Base-by-base conservation (phyloP, 2,888 invertebrate species). In the Hemicrepidius hirtus region DNA sequence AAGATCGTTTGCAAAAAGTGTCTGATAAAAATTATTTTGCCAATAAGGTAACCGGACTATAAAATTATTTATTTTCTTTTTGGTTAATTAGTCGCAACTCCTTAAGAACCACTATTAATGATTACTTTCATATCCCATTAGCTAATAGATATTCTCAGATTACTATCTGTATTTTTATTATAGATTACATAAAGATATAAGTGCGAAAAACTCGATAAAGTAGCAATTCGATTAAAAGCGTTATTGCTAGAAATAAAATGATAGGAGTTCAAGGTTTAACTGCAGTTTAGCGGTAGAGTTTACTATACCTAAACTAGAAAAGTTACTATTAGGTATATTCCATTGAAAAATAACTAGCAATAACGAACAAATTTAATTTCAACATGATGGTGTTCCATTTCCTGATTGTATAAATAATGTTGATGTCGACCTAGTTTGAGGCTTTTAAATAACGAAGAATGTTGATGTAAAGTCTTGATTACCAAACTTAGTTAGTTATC, bases 221-320 rank as follows among this genome's bases (percentile, higher is more conserved):
- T n/a, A 46, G 13, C 12, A 32, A 53, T 53, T 28, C 28, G 28
- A 53, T 53, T 28, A 53, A 21, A 53, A 5, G 24, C 32, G 53
- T 28, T 53, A 53, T 53, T 28, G 53, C 53, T 32, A 6, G n/a
- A 28, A 53, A 12, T 24, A n/a, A 18, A 24, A 3, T 50, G 7
- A 4, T 10, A 5, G 24, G 13, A 49, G 50, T 28, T 53, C 53
- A 53, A 53, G 53, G 53, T 5, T 53, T 53, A 32, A 9, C n/a
- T 53, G 24, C 28, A 53, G 3, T 21, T 18, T 5, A 18, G 4
- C 9, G 3, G 1, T 1, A 9, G 20, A 3, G 18, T 46, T 46
- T 46, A 20, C 20, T 13, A 18, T 18, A 1, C 7, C 18, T 46
- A 32, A 32, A 32, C 7, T 6, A 9, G n/a, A 32, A 32, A 32